phyloP scores from a whole-genome alignment of 2,797 vertebrate species.

The Typhlichthys subterraneus region DNA sequence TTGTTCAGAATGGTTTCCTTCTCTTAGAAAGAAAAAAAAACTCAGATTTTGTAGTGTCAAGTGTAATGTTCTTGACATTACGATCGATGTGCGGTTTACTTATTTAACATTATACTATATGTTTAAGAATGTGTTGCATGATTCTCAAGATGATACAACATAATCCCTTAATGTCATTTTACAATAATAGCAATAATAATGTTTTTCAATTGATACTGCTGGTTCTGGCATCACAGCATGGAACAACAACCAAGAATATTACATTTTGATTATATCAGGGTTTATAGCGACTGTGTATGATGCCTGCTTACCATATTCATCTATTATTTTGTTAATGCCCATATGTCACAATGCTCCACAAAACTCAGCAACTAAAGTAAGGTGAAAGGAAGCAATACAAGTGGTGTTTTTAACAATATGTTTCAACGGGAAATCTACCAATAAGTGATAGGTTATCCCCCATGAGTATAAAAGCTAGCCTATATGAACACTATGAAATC shows the following conservation, averaged over 20 bases:
- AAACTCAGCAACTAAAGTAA: constrained; percentile 31
- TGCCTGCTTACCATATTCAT: constrained; percentile 58
- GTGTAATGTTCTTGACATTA: constrained; percentile 34
- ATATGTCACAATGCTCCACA: constrained; percentile 32
- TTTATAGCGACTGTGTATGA: constrained; percentile 6
- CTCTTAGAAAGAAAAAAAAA: too few relatives aligned
- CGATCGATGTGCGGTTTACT: constrained; percentile 1
- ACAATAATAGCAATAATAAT: constrained; percentile 31
- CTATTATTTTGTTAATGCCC: constrained; percentile 63
- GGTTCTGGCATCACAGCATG: neutral
- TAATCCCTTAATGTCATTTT: constrained; percentile 29
- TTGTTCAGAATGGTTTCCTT: too few relatives aligned
- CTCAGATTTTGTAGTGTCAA: constrained; percentile 31
- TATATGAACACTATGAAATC: too few relatives aligned
- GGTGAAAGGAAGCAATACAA: neutral
- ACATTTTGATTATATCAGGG: too few relatives aligned
- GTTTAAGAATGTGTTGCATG: too few relatives aligned
- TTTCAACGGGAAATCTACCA: too few relatives aligned
- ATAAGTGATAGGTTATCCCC: too few relatives aligned
- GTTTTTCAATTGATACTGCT: constrained; percentile 29
- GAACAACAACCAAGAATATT: too few relatives aligned
- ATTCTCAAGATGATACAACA: constrained; percentile 15
- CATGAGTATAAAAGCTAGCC: too few relatives aligned
- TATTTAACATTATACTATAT: too few relatives aligned
- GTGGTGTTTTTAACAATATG: too few relatives aligned